These are phyloP conservation scores for Bellardia pandia DNA, from an alignment of 2,888 invertebrate genomes.

Conservation along the genomic window DNA sequence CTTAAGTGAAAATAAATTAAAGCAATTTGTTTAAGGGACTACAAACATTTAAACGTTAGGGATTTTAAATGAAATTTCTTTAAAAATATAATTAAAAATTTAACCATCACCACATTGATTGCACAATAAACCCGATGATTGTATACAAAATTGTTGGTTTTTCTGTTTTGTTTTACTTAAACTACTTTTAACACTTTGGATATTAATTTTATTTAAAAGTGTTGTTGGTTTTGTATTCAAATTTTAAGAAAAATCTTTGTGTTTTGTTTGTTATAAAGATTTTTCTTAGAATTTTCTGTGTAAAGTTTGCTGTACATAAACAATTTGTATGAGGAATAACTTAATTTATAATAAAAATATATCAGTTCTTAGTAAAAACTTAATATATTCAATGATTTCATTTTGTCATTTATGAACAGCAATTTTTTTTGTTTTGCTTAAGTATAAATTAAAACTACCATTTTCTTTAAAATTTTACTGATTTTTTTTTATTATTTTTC, in stretches of 20 bases:
- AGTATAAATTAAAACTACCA: slow-evolving; percentile 57
- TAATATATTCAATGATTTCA: neutral
- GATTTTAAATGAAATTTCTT: neutral
- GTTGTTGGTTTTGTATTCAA: slow-evolving; percentile 25
- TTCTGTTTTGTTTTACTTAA: neutral
- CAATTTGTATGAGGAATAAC: slow-evolving; percentile 59
- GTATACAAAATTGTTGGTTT: slow-evolving; percentile 9
- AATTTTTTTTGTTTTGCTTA: slow-evolving; percentile 46
- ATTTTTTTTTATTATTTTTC: slow-evolving; percentile 45
- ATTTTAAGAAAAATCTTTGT: slow-evolving; percentile 55
- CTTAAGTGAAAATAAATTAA: slow-evolving; percentile 51
- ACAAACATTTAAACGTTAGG: neutral
- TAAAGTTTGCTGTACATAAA: slow-evolving; percentile 77
- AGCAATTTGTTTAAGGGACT: slow-evolving; percentile 20
- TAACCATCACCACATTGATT: slow-evolving; percentile 88
- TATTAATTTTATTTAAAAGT: slow-evolving; percentile 11
- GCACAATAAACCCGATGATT: slow-evolving; percentile 91
- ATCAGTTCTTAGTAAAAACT: slow-evolving; percentile 52
- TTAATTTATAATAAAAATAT: neutral
- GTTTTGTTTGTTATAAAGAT: slow-evolving; percentile 13
- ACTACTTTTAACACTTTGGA: slow-evolving; percentile 34
- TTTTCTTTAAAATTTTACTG: slow-evolving; percentile 21
- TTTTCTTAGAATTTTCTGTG: slow-evolving; percentile 35
- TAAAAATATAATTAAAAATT: slow-evolving; percentile 58
- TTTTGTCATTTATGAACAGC: slow-evolving; percentile 80